phyloP scores from a whole-genome alignment of 2,113 vertebrate species.

The Hippopotamus amphibius region DNA sequence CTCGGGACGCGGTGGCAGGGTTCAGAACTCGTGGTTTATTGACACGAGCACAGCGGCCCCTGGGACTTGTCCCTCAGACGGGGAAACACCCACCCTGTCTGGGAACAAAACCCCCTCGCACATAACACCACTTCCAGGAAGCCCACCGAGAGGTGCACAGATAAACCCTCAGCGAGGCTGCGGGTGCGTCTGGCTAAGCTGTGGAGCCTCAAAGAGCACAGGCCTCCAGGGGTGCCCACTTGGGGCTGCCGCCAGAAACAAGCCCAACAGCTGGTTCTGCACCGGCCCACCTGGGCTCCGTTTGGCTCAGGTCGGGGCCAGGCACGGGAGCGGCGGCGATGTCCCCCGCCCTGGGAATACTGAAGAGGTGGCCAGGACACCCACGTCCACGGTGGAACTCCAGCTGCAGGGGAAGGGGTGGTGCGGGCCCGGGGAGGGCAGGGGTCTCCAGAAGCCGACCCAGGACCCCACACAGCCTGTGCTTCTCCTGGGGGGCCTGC shows the following conservation, averaged over 20 bases:
- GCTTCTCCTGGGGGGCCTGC: not conserved
- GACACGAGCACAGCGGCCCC: slow-evolving; percentile 47
- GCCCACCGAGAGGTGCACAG: not conserved
- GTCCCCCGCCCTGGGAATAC: not conserved
- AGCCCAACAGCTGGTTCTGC: not conserved
- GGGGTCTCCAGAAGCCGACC: not conserved
- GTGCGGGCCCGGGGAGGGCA: not conserved
- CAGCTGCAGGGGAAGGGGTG: accelerated
- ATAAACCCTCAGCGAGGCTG: slow-evolving; percentile 61
- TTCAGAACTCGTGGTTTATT: slow-evolving; percentile 68
- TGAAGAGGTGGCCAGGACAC: not conserved
- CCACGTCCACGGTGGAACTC: not conserved
- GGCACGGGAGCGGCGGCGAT: not conserved
- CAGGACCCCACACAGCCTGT: not conserved
- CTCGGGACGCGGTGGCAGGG: not conserved
- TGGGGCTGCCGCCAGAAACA: not conserved
- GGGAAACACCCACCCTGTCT: not conserved
- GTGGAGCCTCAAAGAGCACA: not conserved
- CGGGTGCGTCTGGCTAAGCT: not conserved
- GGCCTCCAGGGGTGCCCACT: not conserved
- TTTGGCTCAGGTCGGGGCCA: not conserved
- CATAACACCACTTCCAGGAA: not conserved
- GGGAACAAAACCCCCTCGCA: not conserved
- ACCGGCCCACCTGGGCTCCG: not conserved
- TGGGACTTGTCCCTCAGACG: not conserved